Evolutionary conservation across 2,888 invertebrate species (phyloP).

Genomic region (Acholoe squamosa): DNA sequence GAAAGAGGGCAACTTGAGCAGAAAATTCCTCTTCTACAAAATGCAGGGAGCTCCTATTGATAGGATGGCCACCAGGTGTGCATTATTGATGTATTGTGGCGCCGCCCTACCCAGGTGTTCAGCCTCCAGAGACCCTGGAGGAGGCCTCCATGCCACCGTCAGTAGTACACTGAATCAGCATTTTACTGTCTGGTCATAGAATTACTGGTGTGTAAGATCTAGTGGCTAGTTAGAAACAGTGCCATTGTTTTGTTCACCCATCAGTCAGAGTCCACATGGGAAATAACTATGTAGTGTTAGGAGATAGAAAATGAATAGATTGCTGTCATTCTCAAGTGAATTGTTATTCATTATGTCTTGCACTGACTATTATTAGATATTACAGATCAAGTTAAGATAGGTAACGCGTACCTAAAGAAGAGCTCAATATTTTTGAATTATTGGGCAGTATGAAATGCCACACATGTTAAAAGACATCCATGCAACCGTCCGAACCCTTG

Average conservation of each 20-base stretch:
- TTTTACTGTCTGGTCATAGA: neutral
- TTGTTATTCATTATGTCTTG: too few species aligned
- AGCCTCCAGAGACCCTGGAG: neutral
- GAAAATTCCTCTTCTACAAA: neutral
- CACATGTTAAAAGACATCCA: too few species aligned
- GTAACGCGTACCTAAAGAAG: too few species aligned
- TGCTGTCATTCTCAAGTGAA: too few species aligned
- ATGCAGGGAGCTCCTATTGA: conserved; percentile 8
- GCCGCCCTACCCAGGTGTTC: neutral
- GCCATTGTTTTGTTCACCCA: neutral
- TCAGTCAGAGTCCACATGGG: neutral
- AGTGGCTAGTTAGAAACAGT: neutral
- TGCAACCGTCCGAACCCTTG: too few species aligned
- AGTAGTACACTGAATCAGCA: too few species aligned
- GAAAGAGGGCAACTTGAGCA: neutral
- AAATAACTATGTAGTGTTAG: neutral
- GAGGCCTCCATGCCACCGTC: too few species aligned
- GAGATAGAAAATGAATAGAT: too few species aligned
- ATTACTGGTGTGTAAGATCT: neutral
- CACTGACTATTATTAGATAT: too few species aligned
- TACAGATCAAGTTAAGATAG: too few species aligned
- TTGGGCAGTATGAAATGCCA: too few species aligned
- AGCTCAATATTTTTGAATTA: too few species aligned
- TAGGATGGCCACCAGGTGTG: neutral
- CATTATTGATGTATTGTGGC: neutral